These are phyloP conservation scores for Corythornis madagascariensis DNA, from an alignment of 2,113 vertebrate genomes.

Conservation along the genomic window DNA sequence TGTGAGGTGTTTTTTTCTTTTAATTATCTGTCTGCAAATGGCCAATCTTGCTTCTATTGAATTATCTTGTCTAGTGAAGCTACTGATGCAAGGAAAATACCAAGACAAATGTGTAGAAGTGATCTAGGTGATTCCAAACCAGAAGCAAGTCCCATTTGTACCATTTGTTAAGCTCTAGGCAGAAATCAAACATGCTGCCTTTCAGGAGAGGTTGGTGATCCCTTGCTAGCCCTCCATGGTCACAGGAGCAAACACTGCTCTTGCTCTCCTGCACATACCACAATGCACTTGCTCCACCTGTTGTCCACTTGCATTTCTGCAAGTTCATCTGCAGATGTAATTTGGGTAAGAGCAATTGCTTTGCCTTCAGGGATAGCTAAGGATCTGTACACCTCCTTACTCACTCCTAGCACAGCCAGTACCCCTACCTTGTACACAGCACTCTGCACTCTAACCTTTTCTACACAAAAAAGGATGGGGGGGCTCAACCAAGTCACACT, in stretches of 20 bases:
- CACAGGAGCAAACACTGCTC: fast-evolving
- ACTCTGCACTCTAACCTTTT: neutral
- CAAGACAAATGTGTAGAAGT: fast-evolving
- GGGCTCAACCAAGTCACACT: neutral
- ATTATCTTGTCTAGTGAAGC: neutral
- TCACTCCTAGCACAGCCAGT: neutral
- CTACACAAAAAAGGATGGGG: neutral
- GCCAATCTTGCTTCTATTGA: neutral
- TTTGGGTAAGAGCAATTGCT: neutral
- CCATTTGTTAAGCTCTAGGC: neutral
- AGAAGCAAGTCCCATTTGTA: neutral
- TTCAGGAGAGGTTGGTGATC: neutral
- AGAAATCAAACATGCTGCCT: neutral
- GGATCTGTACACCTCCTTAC: neutral
- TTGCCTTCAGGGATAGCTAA: neutral
- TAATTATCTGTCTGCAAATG: neutral
- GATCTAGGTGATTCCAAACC: neutral
- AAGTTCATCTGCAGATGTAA: neutral
- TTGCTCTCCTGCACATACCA: fast-evolving
- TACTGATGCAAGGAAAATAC: neutral
- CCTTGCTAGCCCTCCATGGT: fast-evolving
- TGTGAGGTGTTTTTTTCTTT: neutral
- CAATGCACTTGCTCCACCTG: slow-evolving; percentile 37
- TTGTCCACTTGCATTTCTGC: slow-evolving; percentile 17
- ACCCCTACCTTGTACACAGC: neutral